phyloP scores from a whole-genome alignment of 92 coral and sea anemone species.

The Epizoanthus fatuus region DNA sequence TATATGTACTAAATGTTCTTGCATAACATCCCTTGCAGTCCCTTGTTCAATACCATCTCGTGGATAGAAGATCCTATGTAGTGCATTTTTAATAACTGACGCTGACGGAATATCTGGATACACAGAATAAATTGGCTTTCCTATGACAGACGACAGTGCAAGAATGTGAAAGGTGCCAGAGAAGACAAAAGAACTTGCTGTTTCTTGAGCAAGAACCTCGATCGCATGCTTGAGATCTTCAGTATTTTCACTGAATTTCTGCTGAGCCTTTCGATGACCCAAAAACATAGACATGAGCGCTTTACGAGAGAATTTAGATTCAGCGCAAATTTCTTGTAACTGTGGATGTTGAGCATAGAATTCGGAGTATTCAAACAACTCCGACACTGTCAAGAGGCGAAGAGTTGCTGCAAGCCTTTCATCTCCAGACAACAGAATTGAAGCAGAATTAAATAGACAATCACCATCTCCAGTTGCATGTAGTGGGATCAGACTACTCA shows the following conservation, averaged over 20 bases:
- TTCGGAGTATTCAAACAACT: conserved; percentile 45
- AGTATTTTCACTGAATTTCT: neutral
- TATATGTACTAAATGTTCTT: neutral
- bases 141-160: conserved; percentile 60
- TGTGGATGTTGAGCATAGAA: conserved; percentile 55
- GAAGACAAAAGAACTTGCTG: conserved; percentile 33
- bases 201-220: conserved; percentile 26
- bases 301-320: too few relatives aligned
- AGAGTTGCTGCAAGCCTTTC: conserved; percentile 45
- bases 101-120: conserved; percentile 39
- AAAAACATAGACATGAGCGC: neutral
- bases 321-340: neutral
- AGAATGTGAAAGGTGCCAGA: conserved; percentile 39
- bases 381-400: conserved; percentile 50
- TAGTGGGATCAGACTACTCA: too few relatives aligned
- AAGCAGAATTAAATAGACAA: conserved; percentile 27
- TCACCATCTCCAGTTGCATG: too few relatives aligned
- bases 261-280: conserved; percentile 6
- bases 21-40: neutral
- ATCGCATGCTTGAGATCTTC: conserved; percentile 27
- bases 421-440: conserved; percentile 44
- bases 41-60: neutral
- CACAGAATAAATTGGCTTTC: conserved; percentile 51
- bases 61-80: conserved; percentile 17
- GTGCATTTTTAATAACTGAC: neutral